Evolutionary conservation across 2,797 vertebrate species (phyloP), one percentile per base, ranked within the genome.

Genomic region (Tauraco hartlaubi): DNA sequence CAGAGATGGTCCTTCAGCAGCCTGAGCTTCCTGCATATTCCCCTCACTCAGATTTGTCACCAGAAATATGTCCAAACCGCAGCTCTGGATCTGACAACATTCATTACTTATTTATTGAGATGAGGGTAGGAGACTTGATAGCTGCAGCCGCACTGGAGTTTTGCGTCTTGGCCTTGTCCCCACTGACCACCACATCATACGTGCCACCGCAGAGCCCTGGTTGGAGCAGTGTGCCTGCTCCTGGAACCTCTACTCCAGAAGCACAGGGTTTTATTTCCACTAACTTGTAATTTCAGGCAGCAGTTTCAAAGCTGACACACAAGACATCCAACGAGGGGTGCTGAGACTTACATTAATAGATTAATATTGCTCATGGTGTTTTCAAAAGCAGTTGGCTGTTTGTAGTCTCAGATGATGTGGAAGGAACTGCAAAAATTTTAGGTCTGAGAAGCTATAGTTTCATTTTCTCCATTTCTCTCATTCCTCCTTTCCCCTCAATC

Each of bases 181-280:
- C 15, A 2, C n/a, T 29, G 41, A 3, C 17, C 64, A 26, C 35
- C 39, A 15, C 2, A 8, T 17, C 3, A 1, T 2, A 9, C 1
- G 6, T 64, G 41, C 25, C 46, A 12, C 19, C 3, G 4, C 1
- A 1, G 19, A 11, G 15, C 9, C 56, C 52, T 20, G 48, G 51
- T 31, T 12, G 11, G 37, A 44, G 7, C 12, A 2, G 29, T 28
- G 9, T 0, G 0, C 18, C 35, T 41, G 28, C 31, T 61, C 28
- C 54, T 46, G 73, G 11, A 28, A 26, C 25, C n/a, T 41, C 31
- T 5, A 2, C 69, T 71, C 37, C 39, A 71, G 18, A 37, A 84
- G 55, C 41, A 77, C 59, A 1, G 2, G 9, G 5, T 23, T 88
- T 72, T 63, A 21, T 37, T 82, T 37, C 23, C 46, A 41, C 12